phyloP scores from a whole-genome alignment of 2,113 vertebrate genomes.

The Dicrurus megarhynchus region DNA sequence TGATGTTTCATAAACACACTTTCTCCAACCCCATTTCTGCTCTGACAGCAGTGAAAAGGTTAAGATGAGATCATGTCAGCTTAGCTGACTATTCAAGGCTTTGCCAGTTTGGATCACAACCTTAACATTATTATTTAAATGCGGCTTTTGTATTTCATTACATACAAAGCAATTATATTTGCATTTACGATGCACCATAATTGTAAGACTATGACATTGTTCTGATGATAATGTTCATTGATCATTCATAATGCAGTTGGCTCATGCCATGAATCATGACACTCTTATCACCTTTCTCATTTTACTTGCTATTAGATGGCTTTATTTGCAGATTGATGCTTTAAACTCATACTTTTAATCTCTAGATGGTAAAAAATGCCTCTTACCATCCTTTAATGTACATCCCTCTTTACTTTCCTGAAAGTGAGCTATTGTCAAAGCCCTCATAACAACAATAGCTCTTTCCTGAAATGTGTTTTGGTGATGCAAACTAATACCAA shows the following conservation, averaged over 20 bases:
- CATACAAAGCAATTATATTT: slow-evolving; percentile 68
- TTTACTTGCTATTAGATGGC: slow-evolving; percentile 52
- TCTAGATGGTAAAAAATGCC: slow-evolving; percentile 46
- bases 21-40: background rate
- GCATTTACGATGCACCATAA: slow-evolving; percentile 69
- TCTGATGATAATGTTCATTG: slow-evolving; percentile 71
- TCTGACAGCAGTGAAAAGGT: slow-evolving; percentile 20
- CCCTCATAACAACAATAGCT: background rate
- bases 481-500: background rate
- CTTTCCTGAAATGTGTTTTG: background rate
- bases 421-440: background rate
- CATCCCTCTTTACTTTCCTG: background rate
- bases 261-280: slow-evolving; percentile 62
- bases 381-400: background rate
- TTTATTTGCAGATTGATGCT: slow-evolving; percentile 64
- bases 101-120: slow-evolving; percentile 46
- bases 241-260: slow-evolving; percentile 71
- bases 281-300: slow-evolving; percentile 62
- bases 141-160: slow-evolving; percentile 66
- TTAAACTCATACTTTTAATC: slow-evolving; percentile 55
- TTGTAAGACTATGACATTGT: slow-evolving; percentile 70
- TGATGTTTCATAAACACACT: background rate
- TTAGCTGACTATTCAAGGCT: slow-evolving; percentile 4
- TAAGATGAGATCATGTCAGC: slow-evolving; percentile 23
- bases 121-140: slow-evolving; percentile 66